Evolutionary conservation across 2,113 vertebrate species (phyloP).

Genomic region (Porphyrio hochstetteri): DNA sequence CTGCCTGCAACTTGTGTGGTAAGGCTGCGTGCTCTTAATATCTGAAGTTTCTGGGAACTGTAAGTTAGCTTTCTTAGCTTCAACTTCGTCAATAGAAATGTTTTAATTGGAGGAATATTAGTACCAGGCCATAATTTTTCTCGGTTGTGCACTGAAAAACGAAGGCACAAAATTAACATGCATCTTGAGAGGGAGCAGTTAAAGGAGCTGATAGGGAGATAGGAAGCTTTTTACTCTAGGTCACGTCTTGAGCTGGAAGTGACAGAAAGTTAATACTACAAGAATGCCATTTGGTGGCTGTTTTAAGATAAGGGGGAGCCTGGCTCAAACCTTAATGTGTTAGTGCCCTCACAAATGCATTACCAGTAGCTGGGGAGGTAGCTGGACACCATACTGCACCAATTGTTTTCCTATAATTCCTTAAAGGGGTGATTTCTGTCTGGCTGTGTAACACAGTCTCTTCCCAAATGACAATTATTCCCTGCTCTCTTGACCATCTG

Average conservation of each 20-base stretch:
- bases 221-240: conserved; percentile 18
- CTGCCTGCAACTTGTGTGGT: background rate
- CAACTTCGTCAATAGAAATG: background rate
- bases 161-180: background rate
- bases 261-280: conserved; percentile 58
- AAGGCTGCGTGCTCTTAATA: background rate
- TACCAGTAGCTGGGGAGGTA: background rate
- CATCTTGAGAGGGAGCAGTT: background rate
- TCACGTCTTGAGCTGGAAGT: conserved; percentile 27
- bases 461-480: background rate
- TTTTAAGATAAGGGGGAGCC: conserved; percentile 26
- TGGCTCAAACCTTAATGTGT: background rate
- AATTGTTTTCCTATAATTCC: conserved; percentile 13
- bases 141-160: background rate
- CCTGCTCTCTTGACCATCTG: background rate
- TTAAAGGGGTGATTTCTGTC: background rate
- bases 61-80: background rate
- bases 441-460: background rate
- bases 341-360: background rate
- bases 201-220: background rate
- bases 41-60: background rate
- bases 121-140: background rate
- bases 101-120: background rate
- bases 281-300: conserved; percentile 42
- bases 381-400: conserved; percentile 9